Base-by-base conservation (phyloP, 2,113 vertebrate species). In the Leucosticte australis region DNA sequence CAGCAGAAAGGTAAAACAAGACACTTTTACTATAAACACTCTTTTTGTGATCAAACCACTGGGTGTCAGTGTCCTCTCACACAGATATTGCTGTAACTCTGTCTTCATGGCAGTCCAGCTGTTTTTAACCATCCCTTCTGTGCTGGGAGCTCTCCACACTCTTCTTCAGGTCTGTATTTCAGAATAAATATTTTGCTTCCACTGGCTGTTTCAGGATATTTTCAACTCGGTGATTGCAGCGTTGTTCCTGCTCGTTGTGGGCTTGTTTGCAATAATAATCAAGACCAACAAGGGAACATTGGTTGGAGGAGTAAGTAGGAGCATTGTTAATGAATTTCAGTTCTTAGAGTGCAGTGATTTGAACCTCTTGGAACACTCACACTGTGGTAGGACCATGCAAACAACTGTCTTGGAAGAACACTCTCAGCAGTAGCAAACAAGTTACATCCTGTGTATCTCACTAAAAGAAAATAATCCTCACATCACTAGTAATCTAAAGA, bases 271-370 rank as follows among this genome's bases (percentile, higher is more conserved):
- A 21, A 1, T 98, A 47, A 76, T 93, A 20, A 93, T 97, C 33
- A 97, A 97, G 96, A 97, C 77, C 46, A 94, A 96, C 56, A 80
- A 70, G 4, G 94, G 91, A 17, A 97, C 83, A 1, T 39, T 98
- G 90, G 90, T 94, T 52, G 99, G 98, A 98, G 99, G 98, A 96
- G 99, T 99, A 97, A 99, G 98, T 98, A 68, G 41, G 52, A 64
- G 21, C n/a, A 5, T 73, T 67, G 35, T 17, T 82, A 59, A 41
- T 15, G 15, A 33, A 49, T 74, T 76, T 71, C 49, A 47, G 15
- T 57, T 52, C 55, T 80, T 80, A 41, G 7, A 42, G 39, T 13
- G 22, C 41, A 10, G 0, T 5, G 17, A 37, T n/a, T 26, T 76
- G 78, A 85, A 37, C n/a, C 18, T 53, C 28, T 35, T 7, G 39